Percentiles rank a stretch among this genome's conserved stretches.
Evolutionary conservation across 2,888 invertebrate genomes (phyloP).

Genomic region (Altica lythri): DNA sequence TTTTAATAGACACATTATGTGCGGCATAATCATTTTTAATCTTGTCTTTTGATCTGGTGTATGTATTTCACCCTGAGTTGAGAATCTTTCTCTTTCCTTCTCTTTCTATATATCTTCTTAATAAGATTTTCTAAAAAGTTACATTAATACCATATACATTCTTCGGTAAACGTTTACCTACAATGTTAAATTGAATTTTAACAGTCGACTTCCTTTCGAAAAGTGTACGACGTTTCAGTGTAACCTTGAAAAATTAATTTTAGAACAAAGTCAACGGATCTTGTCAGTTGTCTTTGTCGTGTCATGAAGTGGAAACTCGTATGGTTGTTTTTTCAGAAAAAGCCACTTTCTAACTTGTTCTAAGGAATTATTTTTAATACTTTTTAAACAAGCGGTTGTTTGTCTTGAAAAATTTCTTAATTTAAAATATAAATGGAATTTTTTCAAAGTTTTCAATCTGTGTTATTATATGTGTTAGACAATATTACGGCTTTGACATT

Average conservation of each 20-base stretch:
- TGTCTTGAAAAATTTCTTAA: conserved; percentile 10
- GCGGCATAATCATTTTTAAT: too few species aligned
- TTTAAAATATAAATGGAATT: conserved; percentile 8
- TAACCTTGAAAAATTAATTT: conserved; percentile 29
- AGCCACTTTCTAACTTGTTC: conserved; percentile 9
- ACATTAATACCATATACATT: conserved; percentile 30
- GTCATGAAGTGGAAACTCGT: conserved; percentile 24
- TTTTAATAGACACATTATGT: too few species aligned
- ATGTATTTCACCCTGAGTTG: too few species aligned
- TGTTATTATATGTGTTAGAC: too few species aligned
- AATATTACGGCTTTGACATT: too few species aligned
- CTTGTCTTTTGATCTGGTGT: too few species aligned
- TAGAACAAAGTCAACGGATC: conserved; percentile 17
- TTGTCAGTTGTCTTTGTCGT: conserved; percentile 25
- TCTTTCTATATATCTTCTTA: conserved; percentile 29
- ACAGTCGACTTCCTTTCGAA: conserved; percentile 28
- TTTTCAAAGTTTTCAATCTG: too few species aligned
- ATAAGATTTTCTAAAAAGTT: conserved; percentile 33
- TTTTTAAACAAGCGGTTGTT: conserved; percentile 7
- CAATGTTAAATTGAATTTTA: conserved; percentile 36
- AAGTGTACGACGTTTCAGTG: conserved; percentile 14
- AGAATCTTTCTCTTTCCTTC: too few species aligned
- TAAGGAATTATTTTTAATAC: conserved; percentile 17
- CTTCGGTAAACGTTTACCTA: conserved; percentile 31
- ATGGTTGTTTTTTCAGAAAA: conserved; percentile 12